Evolutionary conservation across 2,113 vertebrate species (phyloP).

Genomic region (Fukomys damarensis): DNA sequence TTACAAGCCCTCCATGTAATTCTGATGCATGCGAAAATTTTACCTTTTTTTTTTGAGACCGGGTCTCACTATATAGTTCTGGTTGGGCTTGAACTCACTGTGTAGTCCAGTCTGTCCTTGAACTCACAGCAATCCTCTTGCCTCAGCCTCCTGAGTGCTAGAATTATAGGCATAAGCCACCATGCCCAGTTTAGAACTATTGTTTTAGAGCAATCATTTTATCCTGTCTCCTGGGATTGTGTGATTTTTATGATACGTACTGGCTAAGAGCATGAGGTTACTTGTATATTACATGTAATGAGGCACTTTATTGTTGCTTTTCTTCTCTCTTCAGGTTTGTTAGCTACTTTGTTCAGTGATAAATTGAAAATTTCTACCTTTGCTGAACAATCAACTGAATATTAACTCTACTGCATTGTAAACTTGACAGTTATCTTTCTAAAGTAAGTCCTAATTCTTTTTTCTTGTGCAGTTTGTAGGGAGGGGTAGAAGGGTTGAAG

Average conservation of each 20-base stretch:
- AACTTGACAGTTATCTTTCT: constrained; percentile 69
- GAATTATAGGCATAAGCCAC: too few species aligned
- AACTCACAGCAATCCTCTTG: too few species aligned
- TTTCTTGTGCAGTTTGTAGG: constrained; percentile 55
- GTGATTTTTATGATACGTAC: neutral
- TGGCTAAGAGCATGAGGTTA: constrained; percentile 62
- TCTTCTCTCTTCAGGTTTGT: constrained; percentile 67
- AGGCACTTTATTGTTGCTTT: constrained; percentile 62
- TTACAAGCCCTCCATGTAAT: neutral
- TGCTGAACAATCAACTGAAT: constrained; percentile 88
- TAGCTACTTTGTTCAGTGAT: constrained; percentile 87
- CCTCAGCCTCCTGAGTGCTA: too few species aligned
- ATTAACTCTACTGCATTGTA: constrained; percentile 87
- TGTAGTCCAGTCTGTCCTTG: too few species aligned
- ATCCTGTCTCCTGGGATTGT: neutral
- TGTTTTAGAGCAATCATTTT: neutral
- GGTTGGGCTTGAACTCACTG: too few species aligned
- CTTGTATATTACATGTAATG: constrained; percentile 63
- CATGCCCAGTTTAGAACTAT: too few species aligned
- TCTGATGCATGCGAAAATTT: neutral
- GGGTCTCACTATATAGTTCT: too few species aligned
- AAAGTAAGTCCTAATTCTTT: constrained; percentile 70
- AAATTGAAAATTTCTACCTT: constrained; percentile 90
- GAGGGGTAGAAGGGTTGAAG: too few species aligned
- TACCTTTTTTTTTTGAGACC: too few species aligned